A percentile compares a stretch with the other conserved stretches of the same genome.
These are phyloP conservation scores for Paradisaea rubra DNA, from an alignment of 2,113 vertebrate genomes.

Conservation along the genomic window DNA sequence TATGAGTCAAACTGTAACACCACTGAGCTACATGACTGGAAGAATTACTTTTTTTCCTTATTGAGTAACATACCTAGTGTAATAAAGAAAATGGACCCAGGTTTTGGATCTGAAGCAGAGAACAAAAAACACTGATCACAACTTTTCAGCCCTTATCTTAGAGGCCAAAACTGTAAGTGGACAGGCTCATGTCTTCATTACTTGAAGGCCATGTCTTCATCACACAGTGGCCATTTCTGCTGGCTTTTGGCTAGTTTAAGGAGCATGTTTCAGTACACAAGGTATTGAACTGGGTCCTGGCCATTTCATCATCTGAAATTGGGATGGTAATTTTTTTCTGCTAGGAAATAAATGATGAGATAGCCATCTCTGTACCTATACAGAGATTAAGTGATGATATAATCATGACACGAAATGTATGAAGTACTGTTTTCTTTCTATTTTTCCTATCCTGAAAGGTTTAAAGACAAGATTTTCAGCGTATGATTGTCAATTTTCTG, in stretches of 20 bases:
- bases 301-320: neutral
- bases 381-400: neutral
- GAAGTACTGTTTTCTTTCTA: neutral
- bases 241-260: neutral
- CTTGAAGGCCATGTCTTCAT: neutral
- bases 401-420: neutral
- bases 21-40: neutral
- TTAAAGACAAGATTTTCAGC: neutral
- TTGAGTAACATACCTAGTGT: neutral
- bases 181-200: neutral
- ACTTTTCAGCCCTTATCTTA: neutral
- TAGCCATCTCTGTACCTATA: neutral
- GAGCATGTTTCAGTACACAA: neutral
- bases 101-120: neutral
- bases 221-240: neutral
- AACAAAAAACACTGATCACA: neutral
- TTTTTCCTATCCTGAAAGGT: neutral
- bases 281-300: neutral
- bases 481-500: neutral
- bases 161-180: neutral
- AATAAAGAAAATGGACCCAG: neutral
- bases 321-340: neutral
- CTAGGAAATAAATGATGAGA: neutral
- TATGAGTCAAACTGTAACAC: neutral
- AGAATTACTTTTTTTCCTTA: neutral